These are phyloP conservation scores for Chelonus insularis DNA, from an alignment of 1,140 invertebrate genomes.

Conservation along the genomic window DNA sequence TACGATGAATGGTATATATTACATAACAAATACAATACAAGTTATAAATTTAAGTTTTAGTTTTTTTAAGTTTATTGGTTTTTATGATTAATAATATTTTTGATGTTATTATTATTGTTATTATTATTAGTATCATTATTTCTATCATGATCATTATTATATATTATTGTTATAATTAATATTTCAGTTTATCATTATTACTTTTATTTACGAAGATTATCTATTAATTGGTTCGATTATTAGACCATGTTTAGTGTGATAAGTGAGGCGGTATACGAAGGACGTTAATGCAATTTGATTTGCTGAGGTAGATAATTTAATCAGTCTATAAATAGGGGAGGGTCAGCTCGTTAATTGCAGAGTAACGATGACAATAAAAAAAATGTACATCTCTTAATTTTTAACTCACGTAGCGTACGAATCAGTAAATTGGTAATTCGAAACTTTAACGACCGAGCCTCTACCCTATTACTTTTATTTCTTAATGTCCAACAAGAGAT, in stretches of 20 bases:
- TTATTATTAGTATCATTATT: too few species aligned
- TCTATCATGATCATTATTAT: too few species aligned
- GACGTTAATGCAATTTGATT: constrained; percentile 55
- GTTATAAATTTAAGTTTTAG: too few species aligned
- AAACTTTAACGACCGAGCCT: too few species aligned
- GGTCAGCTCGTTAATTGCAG: background rate
- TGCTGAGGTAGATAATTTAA: constrained; percentile 58
- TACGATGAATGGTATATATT: too few species aligned
- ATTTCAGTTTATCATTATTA: background rate
- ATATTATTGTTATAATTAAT: background rate
- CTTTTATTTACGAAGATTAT: background rate
- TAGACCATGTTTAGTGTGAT: background rate
- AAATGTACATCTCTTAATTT: background rate
- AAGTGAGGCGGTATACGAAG: constrained; percentile 35
- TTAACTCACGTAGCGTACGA: too few species aligned
- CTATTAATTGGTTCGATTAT: background rate
- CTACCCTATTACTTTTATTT: background rate
- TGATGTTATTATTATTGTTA: too few species aligned
- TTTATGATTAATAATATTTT: too few species aligned
- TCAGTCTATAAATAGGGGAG: constrained; percentile 50
- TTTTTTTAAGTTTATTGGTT: too few species aligned
- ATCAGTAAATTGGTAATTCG: too few species aligned
- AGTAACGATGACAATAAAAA: background rate
- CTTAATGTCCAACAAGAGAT: background rate
- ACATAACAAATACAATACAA: too few species aligned